Base-by-base conservation (phyloP, 2,888 invertebrate genomes). In the Dugesia japonica region DNA sequence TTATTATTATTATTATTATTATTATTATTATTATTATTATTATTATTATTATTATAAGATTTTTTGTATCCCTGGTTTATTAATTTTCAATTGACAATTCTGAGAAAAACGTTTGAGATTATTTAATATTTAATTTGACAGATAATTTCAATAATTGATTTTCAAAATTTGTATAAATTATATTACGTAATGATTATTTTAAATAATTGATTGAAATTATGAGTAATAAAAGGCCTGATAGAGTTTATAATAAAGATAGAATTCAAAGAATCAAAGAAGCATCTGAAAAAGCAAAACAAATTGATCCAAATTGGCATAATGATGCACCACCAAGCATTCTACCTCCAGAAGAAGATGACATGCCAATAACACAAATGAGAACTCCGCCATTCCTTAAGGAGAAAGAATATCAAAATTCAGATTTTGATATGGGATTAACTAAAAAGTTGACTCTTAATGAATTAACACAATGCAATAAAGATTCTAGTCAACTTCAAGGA, bases 311-410 rank as follows among this genome's bases (percentile, higher is more conserved):
- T 23, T 56, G 56, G 56, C 4, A 56, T 1, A 56, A 56, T 23
- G 56, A 56, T 23, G 56, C 56, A 7, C 56, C 56, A 7, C 9
- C 56, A n/a, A 56, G 56, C 17, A 56, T 56, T 13, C 56, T 56
- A 1, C 56, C 56, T n/a, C 9, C 4, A 9, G 56, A 56, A 23
- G 56, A 56, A n/a, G 56, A 56, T 23, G 56, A 56, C n/a, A 56
- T 56, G 56, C 56, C 56, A 23, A 56, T 56, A 56, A 56, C 56
- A 23, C 56, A 56, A 56, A 56, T 56, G 56, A 56, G 56, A 56
- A 56, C 56, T n/a, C 56, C 56, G 4, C 56, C 56, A 23, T 56
- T 56, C 17, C n/a, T 56, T 4, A 56, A 56, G 17, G 56, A 56
- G 17, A n/a, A 13, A n/a, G 56, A 56, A 56, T 4, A n/a, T 23